Base-by-base conservation (phyloP, 2,888 invertebrate genomes). In the Macropis europaea region DNA sequence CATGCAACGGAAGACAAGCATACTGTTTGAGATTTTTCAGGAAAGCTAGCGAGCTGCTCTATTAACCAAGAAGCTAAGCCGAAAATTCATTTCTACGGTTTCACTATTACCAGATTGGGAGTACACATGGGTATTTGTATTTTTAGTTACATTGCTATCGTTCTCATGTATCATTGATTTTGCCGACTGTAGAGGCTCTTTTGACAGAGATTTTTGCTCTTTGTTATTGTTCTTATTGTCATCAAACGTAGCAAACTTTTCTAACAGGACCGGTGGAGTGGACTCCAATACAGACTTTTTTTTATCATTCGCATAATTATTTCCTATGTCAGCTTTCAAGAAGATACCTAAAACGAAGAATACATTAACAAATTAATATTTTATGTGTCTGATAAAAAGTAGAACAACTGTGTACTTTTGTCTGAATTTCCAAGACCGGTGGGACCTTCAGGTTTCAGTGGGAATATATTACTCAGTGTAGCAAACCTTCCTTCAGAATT, bases 401-500 rank as follows among this genome's bases (percentile, higher is more conserved):
- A 60, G 15, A 15, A 45, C 43, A 19, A 7, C 19, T 32, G 38
- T 59, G 38, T 84, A 86, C 85, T 79, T 62, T 75, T 71, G 7
- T 81, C 82, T 32, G 22, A 32, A 3, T 64, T 71, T 45, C 70
- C 63, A 15, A 73, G 42, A 15, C 66, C 53, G 4, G 70, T 68
- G 2, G 76, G 53, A 19, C 69, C 67, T 19, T 82, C 85, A 1
- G 67, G 53, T 62, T 84, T 85, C 28, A 82, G 45, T 13, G 83
- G 83, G 50, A 62, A 76, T 63, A 88, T 82, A 17, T 85, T 75
- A 43, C 76, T 81, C 2, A 88, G 50, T 5, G 84, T 85, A 32
- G 85, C 79, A 38, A 88, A 77, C 26, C 73, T 80, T 43, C 84
- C 82, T 59, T 76, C 73, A 4, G 82, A 81, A 32, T 82, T 67